Base-by-base conservation (phyloP, 1,140 invertebrate species). In the Aphelenchoides avenae region DNA sequence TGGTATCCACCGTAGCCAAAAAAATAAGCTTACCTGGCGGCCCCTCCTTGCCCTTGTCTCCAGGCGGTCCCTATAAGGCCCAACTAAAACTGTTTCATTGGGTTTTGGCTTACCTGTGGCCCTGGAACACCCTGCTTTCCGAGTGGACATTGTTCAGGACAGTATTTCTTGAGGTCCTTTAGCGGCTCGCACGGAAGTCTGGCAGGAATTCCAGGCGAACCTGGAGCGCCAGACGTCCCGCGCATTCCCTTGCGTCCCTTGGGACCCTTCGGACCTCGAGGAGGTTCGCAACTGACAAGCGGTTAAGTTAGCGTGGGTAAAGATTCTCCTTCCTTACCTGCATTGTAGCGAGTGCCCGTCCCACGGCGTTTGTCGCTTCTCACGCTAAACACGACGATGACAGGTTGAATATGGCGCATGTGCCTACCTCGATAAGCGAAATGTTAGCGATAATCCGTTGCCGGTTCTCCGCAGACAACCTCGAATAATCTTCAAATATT, bases 171-270 rank as follows among this genome's bases (percentile, higher is more conserved):
- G 18, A 72, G 54, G 44, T 68, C 68, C 7, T 48, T 49, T 15
- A 71, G 36, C 5, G 68, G 68, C 34, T 67, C 39, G 33, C 65
- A 67, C 4, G 65, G 65, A 13, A 67, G 41, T 26, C 75, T 44
- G 11, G 71, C 75, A 7, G 75, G 75, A 1, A 57, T 53, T 15
- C 71, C 71, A 9, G 56, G 73, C n/a, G 59, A 57, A 11, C 70
- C 71, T 29, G 50, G 53, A 2, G 27, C 27, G 37, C 70, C 70
- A 5, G 56, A 22, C 5, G 41, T 50, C 9, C 67, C 67, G 5
- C 65, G 55, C 66, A 69, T 51, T 24, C 67, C 67, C 11, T 30
- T 49, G 18, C 67, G 40, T 22, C 67, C 67, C 11, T 63, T 69
- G 11, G 42, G 22, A 34, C 63, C 63, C 24, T 36, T 52, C 11